Evolutionary conservation across 1,140 invertebrate genomes (phyloP).

Genomic region (Drosophila fuyamai): DNA sequence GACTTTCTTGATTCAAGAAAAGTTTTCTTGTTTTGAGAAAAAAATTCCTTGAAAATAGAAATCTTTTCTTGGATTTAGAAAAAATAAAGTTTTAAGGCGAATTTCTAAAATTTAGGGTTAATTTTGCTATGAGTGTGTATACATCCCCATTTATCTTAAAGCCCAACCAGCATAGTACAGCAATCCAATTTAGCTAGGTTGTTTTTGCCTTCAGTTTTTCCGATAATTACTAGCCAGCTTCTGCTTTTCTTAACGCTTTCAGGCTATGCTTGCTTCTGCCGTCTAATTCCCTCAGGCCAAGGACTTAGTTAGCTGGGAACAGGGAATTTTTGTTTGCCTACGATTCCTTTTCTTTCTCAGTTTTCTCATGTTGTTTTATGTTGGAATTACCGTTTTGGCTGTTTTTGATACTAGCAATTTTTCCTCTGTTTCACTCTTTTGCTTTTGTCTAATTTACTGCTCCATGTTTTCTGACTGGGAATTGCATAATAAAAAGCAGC

Average conservation of each 20-base stretch:
- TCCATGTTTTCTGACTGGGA: slow-evolving; percentile 27
- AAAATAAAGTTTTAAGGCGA: too few species aligned
- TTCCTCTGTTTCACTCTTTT: slow-evolving; percentile 14
- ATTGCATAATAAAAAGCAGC: slow-evolving; percentile 34
- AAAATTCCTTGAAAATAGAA: too few species aligned
- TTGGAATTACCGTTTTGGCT: slow-evolving; percentile 32
- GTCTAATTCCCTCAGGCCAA: slow-evolving; percentile 63
- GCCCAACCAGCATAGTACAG: not conserved
- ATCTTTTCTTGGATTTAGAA: too few species aligned
- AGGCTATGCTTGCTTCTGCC: slow-evolving; percentile 20
- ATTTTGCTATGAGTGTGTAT: too few species aligned
- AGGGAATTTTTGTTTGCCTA: slow-evolving; percentile 34
- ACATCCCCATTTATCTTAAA: slow-evolving; percentile 13
- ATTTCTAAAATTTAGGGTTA: too few species aligned
- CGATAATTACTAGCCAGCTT: slow-evolving; percentile 55
- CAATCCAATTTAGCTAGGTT: slow-evolving; percentile 1
- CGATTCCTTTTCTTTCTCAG: slow-evolving; percentile 24
- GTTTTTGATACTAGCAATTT: slow-evolving; percentile 37
- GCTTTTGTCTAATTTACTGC: slow-evolving; percentile 28
- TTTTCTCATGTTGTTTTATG: slow-evolving; percentile 36
- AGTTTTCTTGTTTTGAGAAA: too few species aligned
- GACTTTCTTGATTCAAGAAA: too few species aligned
- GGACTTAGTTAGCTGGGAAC: slow-evolving; percentile 43
- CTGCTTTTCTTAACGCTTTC: slow-evolving; percentile 16
- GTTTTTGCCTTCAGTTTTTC: slow-evolving; percentile 50